Conservation (phyloP, 2,797 vertebrate genomes). For the Rhabdomys pumilio region DNA sequence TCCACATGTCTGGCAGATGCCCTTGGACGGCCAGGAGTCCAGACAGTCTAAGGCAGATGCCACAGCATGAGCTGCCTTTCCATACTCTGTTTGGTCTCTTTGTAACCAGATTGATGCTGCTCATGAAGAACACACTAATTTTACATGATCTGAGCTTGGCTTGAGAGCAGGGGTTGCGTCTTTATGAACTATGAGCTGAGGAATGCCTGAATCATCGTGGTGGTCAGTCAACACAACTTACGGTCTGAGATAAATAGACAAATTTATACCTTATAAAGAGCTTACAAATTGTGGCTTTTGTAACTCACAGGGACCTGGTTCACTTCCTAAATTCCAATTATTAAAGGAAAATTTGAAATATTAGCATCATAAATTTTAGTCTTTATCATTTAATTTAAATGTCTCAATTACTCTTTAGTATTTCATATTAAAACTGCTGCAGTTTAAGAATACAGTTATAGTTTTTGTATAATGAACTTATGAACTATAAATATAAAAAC, state of each 20-base stretch:
- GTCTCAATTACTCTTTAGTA: conserved; percentile 5
- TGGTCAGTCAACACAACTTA: neutral
- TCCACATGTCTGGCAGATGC: conserved; percentile 77
- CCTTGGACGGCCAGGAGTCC: conserved; percentile 47
- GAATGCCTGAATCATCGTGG: neutral
- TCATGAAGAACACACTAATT: conserved; percentile 56
- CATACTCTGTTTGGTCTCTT: conserved; percentile 22
- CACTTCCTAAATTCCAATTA: conserved; percentile 22
- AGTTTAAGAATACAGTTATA: neutral
- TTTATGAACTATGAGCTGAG: neutral
- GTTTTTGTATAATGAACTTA: neutral
- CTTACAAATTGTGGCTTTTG: conserved; percentile 28
- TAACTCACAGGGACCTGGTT: neutral
- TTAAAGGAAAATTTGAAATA: neutral
- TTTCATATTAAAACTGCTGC: neutral
- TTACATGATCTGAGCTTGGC: conserved; percentile 49
- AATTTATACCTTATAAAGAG: neutral
- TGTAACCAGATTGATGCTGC: neutral
- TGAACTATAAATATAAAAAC: neutral
- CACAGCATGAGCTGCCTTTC: conserved; percentile 44
- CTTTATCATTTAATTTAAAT: conserved; percentile 9
- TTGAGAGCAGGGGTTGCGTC: neutral
- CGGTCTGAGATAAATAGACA: neutral
- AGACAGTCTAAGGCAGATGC: conserved; percentile 70
- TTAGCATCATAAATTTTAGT: neutral